A percentile compares a stretch with the other conserved stretches of the same genome.
Conservation (phyloP, 2,797 vertebrate genomes). For the Sparidentex hasta region DNA sequence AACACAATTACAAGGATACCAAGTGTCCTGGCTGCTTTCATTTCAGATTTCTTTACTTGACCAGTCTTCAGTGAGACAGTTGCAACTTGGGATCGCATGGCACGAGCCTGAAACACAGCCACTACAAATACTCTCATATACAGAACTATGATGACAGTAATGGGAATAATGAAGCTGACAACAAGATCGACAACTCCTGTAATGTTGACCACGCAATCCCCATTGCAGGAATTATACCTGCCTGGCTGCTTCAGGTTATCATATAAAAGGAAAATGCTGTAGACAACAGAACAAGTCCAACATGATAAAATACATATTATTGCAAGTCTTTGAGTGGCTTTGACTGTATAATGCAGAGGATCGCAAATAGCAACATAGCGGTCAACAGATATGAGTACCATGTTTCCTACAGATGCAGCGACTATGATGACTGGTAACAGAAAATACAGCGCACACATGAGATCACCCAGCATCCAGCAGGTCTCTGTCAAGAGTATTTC, state of each 20-base stretch:
- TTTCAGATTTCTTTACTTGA: not conserved
- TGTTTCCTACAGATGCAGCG: not conserved
- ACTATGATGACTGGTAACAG: not conserved
- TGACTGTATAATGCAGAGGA: not conserved
- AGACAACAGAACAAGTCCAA: slow-evolving; percentile 33
- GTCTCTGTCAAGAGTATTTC: not conserved
- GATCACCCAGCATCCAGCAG: slow-evolving; percentile 12
- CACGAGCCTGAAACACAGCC: slow-evolving; percentile 5
- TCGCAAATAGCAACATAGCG: slow-evolving; percentile 28
- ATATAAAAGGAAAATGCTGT: not conserved
- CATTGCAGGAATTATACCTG: slow-evolving; percentile 20
- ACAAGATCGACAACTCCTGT: not conserved
- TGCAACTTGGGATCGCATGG: slow-evolving; percentile 6
- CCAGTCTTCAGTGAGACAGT: not conserved
- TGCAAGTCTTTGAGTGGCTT: not conserved
- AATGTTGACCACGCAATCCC: slow-evolving; percentile 13
- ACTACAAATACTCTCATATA: slow-evolving; percentile 4
- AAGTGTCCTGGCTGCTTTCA: slow-evolving; percentile 9
- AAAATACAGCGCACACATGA: slow-evolving; percentile 12
- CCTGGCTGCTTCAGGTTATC: slow-evolving; percentile 17
- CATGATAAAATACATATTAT: slow-evolving; percentile 16
- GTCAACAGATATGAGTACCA: not conserved
- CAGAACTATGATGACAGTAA: slow-evolving; percentile 19
- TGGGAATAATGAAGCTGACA: not conserved
- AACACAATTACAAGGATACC: no score